Conservation (phyloP, 2,113 vertebrate genomes). For the Melanotaenia duboulayi region DNA sequence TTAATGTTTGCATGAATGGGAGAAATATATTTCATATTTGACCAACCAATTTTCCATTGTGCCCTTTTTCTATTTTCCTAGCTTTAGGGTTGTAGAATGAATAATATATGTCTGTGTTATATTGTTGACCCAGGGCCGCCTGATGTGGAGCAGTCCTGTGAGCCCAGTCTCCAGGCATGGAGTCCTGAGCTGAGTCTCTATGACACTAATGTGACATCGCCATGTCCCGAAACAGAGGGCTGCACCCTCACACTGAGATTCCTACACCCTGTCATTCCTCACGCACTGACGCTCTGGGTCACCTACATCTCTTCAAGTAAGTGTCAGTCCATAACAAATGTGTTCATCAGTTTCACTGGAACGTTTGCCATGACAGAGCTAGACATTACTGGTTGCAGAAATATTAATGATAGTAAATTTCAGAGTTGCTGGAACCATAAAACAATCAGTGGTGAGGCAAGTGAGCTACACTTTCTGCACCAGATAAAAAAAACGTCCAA, state of each 20-base stretch:
- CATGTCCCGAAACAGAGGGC: slow-evolving; percentile 88
- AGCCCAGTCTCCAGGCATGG: slow-evolving; percentile 95
- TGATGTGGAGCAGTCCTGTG: slow-evolving; percentile 94
- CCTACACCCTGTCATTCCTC: slow-evolving; percentile 85
- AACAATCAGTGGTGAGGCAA: not conserved
- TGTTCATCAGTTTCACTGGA: not conserved
- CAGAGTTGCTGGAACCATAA: not conserved
- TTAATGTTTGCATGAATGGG: not conserved
- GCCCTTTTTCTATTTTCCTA: not conserved
- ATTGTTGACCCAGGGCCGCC: slow-evolving; percentile 85
- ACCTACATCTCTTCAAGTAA: slow-evolving; percentile 89
- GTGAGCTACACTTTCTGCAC: not conserved
- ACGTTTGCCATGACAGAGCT: too few relatives aligned
- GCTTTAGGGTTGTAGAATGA: not conserved
- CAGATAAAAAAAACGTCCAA: not conserved
- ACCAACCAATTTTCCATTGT: not conserved
- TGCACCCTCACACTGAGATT: slow-evolving; percentile 92
- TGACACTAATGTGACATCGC: slow-evolving; percentile 92
- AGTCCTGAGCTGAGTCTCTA: slow-evolving; percentile 94
- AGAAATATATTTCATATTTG: not conserved
- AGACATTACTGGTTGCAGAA: not conserved
- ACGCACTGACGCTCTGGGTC: slow-evolving; percentile 91
- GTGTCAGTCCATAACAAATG: slow-evolving; percentile 11
- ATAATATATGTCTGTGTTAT: slow-evolving; percentile 34
- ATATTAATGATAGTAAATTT: not conserved